Conservation (phyloP, 2,113 vertebrate species). For the Plecotus auritus region DNA sequence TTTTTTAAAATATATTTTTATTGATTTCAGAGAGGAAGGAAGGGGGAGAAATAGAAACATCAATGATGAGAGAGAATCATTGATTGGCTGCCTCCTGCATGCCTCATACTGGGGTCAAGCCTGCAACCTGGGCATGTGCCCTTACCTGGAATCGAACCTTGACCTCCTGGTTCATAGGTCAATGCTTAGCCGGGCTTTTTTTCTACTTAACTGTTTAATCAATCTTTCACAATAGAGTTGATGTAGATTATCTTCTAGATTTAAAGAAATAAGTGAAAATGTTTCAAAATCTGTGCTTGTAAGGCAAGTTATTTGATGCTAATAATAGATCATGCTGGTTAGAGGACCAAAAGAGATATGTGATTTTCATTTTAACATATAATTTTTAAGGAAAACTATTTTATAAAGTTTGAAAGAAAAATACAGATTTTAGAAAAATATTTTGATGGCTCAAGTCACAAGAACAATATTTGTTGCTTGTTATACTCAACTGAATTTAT, state of each 20-base stretch:
- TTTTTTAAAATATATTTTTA: not conserved
- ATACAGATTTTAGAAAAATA: not conserved
- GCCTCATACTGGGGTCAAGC: no score
- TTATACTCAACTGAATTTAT: conserved; percentile 45
- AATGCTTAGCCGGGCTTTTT: no score
- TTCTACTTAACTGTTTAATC: not conserved
- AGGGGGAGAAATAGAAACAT: no score
- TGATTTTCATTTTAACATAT: conserved; percentile 39
- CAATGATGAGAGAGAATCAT: no score
- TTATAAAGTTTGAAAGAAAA: conserved; percentile 35
- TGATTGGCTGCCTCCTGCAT: no score
- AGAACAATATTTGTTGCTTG: conserved; percentile 27
- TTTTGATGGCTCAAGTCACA: conserved; percentile 51
- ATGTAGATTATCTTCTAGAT: conserved; percentile 59
- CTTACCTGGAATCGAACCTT: no score
- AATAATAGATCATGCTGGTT: conserved; percentile 28
- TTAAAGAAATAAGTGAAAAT: conserved; percentile 64
- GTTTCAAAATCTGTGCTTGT: conserved; percentile 52
- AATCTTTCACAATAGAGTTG: not conserved
- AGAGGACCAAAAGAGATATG: not conserved
- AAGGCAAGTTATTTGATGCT: conserved; percentile 52
- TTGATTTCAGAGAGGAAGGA: no score
- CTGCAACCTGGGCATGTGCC: no score
- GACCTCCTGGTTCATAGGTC: no score
- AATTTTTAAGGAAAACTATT: not conserved